Evolutionary conservation across 2,797 vertebrate genomes (phyloP).

Genomic region (Myotis vivesi): DNA sequence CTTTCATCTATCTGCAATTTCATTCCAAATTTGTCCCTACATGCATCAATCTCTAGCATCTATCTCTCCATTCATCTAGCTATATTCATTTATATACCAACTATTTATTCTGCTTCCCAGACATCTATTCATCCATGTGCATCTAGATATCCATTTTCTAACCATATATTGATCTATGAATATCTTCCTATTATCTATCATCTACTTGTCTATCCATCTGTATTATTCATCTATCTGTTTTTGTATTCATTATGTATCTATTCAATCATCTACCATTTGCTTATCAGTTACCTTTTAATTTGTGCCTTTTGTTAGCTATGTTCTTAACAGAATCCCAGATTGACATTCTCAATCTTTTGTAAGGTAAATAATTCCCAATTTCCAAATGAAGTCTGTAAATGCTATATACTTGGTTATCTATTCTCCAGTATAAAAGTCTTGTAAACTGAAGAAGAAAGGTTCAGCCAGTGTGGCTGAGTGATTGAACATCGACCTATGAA

Average conservation of each 20-base stretch:
- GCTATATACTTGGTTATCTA: background rate
- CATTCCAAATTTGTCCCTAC: conserved; percentile 38
- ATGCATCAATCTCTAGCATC: background rate
- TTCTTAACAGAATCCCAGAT: conserved; percentile 73
- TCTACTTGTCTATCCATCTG: conserved; percentile 75
- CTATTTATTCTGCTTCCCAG: background rate
- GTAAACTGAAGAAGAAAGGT: background rate
- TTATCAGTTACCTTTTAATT: conserved; percentile 81
- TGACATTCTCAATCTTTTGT: conserved; percentile 70
- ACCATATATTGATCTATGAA: conserved; percentile 69
- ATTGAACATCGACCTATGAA: too few species aligned
- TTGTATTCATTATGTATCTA: conserved; percentile 58
- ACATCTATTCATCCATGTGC: background rate
- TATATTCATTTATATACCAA: conserved; percentile 28
- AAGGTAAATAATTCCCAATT: conserved; percentile 68
- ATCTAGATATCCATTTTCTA: background rate
- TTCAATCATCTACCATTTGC: conserved; percentile 84
- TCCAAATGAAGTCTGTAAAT: conserved; percentile 64
- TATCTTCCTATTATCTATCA: conserved; percentile 64
- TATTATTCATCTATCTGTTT: conserved; percentile 73
- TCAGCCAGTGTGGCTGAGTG: too few species aligned
- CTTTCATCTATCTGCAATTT: background rate
- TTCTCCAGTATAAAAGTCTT: conserved; percentile 46
- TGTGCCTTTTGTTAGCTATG: conserved; percentile 67
- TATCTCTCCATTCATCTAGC: conserved; percentile 44